These are phyloP conservation scores for Acleris holmiana DNA, from an alignment of 2,888 invertebrate species.

Conservation along the genomic window DNA sequence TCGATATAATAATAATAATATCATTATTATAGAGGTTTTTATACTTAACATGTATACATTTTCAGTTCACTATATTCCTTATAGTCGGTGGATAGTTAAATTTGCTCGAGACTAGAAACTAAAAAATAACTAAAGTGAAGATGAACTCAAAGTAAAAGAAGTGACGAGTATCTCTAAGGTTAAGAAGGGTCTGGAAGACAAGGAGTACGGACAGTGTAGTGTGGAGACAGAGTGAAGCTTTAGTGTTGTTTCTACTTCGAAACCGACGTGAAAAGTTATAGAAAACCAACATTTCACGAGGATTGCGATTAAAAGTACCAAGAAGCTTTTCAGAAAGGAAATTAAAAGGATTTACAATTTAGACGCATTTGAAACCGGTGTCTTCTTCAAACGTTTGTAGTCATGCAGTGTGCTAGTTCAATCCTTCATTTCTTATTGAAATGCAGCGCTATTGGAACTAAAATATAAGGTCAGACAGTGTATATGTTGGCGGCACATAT, in stretches of 20 bases:
- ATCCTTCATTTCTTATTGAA: constrained; percentile 23
- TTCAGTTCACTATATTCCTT: constrained; percentile 58
- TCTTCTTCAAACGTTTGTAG: constrained; percentile 20
- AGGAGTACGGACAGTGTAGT: constrained; percentile 48
- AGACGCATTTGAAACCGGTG: constrained; percentile 11
- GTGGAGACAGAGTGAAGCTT: constrained; percentile 40
- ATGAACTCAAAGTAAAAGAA: constrained; percentile 39
- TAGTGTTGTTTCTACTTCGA: neutral
- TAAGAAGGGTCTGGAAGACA: constrained; percentile 56
- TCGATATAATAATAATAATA: constrained; percentile 46
- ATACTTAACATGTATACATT: constrained; percentile 57
- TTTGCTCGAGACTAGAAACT: constrained; percentile 71
- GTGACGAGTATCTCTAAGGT: constrained; percentile 28
- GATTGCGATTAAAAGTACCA: neutral
- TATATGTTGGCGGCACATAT: constrained; percentile 29
- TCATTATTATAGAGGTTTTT: constrained; percentile 50
- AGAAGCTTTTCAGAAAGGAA: constrained; percentile 22
- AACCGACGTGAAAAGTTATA: constrained; percentile 1
- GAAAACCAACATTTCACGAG: neutral
- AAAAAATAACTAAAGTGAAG: constrained; percentile 45
- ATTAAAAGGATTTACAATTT: constrained; percentile 1
- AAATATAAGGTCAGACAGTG: constrained; percentile 27
- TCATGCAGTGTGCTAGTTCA: constrained; percentile 29
- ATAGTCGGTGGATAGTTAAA: constrained; percentile 74
- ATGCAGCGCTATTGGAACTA: constrained; percentile 12